Evolutionary conservation across 2,888 invertebrate genomes (phyloP).

Genomic region (Philaethria dido): DNA sequence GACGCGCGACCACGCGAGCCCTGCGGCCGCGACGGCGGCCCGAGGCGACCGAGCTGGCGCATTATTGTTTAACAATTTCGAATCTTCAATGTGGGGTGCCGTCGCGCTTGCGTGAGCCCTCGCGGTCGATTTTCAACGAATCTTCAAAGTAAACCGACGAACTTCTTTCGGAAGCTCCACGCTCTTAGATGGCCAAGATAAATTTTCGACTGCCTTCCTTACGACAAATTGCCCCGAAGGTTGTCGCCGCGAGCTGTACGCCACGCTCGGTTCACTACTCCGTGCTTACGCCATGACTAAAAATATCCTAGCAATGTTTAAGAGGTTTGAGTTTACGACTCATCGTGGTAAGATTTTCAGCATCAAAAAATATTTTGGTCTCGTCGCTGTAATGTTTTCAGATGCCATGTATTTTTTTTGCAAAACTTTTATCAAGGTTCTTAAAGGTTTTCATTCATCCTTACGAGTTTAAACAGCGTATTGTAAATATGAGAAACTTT

Average conservation of each 20-base stretch:
- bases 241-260: conserved; percentile 58
- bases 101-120: conserved; percentile 73
- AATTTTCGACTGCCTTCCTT: conserved; percentile 47
- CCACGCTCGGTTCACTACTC: conserved; percentile 46
- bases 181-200: conserved; percentile 33
- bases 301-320: conserved; percentile 66
- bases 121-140: conserved; percentile 61
- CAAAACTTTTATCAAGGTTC: not conserved
- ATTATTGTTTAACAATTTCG: conserved; percentile 66
- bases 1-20: conserved; percentile 54
- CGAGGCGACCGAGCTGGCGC: conserved; percentile 61
- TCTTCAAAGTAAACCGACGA: conserved; percentile 53
- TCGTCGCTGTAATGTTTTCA: not conserved
- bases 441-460: not conserved
- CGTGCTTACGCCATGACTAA: conserved; percentile 72
- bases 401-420: not conserved
- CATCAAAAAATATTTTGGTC: conserved; percentile 7
- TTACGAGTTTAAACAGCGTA: not conserved
- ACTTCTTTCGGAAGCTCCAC: conserved; percentile 45
- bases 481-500: not conserved
- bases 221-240: conserved; percentile 45
- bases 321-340: conserved; percentile 55
- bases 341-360: conserved; percentile 47
- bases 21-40: conserved; percentile 50
- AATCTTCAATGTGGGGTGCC: conserved; percentile 51